phyloP scores from a whole-genome alignment of 2,113 vertebrate genomes.

The Cairina moschata region DNA sequence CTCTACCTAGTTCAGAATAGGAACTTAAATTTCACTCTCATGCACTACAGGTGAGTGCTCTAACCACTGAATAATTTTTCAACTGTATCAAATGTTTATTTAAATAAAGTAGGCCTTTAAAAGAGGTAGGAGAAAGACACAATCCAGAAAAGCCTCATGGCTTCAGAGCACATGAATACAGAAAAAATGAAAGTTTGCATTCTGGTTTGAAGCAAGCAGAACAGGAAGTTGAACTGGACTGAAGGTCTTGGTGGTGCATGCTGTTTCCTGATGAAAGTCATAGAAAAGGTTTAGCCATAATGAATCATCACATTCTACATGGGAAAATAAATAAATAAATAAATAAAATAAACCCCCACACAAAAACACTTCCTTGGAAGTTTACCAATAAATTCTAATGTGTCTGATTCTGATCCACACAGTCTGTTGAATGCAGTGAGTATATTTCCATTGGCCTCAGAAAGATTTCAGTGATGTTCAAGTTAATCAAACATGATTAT shows the following conservation, averaged over 20 bases:
- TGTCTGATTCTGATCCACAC: background rate
- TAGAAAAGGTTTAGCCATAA: background rate
- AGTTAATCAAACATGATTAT: background rate
- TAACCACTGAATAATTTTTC: background rate
- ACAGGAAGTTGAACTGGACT: background rate
- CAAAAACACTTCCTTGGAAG: background rate
- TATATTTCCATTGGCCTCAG: background rate
- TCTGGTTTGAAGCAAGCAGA: background rate
- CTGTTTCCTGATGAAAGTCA: background rate
- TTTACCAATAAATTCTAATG: background rate
- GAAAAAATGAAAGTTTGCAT: background rate
- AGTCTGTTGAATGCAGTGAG: background rate
- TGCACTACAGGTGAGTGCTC: background rate
- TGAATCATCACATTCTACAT: background rate
- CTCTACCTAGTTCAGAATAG: background rate
- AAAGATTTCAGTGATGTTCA: background rate
- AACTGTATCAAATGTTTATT: background rate
- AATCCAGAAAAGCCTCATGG: background rate
- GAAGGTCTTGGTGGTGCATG: background rate
- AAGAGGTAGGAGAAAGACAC: background rate
- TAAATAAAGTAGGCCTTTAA: background rate
- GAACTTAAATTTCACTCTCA: background rate
- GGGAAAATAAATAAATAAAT: fast-evolving
- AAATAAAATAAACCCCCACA: fast-evolving
- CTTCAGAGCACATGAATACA: background rate